Evolutionary conservation across 2,113 vertebrate species (phyloP).

Genomic region (Lepisosteus oculatus): DNA sequence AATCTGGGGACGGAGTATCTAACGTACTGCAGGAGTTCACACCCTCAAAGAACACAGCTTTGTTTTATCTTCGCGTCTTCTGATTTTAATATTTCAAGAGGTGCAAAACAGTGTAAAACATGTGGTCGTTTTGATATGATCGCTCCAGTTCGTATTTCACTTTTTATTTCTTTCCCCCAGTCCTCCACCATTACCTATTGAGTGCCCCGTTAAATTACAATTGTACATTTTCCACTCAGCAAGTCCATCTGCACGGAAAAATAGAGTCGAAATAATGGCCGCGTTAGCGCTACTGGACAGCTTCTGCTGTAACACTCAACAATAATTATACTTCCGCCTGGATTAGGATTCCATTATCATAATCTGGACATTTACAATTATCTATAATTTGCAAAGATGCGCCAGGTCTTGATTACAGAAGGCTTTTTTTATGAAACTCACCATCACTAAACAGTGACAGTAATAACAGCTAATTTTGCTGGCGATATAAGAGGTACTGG

Average conservation of each 20-base stretch:
- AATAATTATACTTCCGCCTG: slow-evolving; percentile 99
- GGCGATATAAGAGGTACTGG: slow-evolving; percentile 99
- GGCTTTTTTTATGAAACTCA: slow-evolving; percentile 89
- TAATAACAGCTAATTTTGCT: slow-evolving; percentile 99
- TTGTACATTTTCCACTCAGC: slow-evolving; percentile 96
- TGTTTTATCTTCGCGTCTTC: too few relatives aligned
- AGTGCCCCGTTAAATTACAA: slow-evolving; percentile 95
- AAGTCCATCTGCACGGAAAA: slow-evolving; percentile 81
- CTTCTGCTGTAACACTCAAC: slow-evolving; percentile 98
- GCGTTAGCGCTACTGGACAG: slow-evolving; percentile 98
- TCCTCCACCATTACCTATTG: slow-evolving; percentile 87
- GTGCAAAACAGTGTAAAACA: too few relatives aligned
- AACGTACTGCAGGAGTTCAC: too few relatives aligned
- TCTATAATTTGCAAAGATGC: slow-evolving; percentile 99
- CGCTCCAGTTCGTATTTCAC: slow-evolving; percentile 60
- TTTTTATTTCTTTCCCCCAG: slow-evolving; percentile 64
- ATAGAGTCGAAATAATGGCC: slow-evolving; percentile 98
- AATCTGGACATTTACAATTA: slow-evolving; percentile 99
- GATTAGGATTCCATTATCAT: slow-evolving; percentile 99
- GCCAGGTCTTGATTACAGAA: slow-evolving; percentile 99
- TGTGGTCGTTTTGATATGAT: slow-evolving; percentile 63
- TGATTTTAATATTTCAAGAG: too few relatives aligned
- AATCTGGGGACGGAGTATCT: too few relatives aligned
- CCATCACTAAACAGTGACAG: slow-evolving; percentile 99
- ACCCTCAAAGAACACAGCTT: too few relatives aligned